Conservation (phyloP, 1,140 invertebrate species). For the Aradophagus sp. region DNA sequence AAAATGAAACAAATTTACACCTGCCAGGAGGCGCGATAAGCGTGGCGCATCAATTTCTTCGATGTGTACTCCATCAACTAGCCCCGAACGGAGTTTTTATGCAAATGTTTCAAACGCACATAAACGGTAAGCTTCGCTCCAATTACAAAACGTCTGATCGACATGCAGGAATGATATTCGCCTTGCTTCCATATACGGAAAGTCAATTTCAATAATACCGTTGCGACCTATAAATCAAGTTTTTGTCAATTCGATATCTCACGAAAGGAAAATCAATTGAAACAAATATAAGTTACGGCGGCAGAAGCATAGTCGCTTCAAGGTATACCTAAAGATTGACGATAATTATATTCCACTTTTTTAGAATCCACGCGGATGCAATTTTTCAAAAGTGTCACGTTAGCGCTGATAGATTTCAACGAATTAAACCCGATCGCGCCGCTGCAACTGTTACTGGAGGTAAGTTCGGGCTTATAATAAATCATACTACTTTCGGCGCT, state of each 20-base stretch:
- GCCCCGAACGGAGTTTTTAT: constrained; percentile 96
- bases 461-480: constrained; percentile 63
- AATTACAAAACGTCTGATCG: constrained; percentile 23
- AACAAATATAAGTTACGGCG: constrained; percentile 9
- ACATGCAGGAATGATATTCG: too few species aligned
- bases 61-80: constrained; percentile 96
- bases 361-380: constrained; percentile 80
- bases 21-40: constrained; percentile 92
- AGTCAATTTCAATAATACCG: constrained; percentile 9
- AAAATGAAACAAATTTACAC: constrained; percentile 90
- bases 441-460: constrained; percentile 92
- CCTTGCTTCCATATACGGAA: too few species aligned
- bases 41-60: constrained; percentile 96
- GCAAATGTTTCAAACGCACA: constrained; percentile 94
- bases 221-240: constrained; percentile 1
- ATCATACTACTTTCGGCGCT: constrained; percentile 24
- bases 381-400: constrained; percentile 95
- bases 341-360: constrained; percentile 26
- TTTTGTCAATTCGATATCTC: constrained; percentile 1
- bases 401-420: constrained; percentile 95
- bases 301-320: too few species aligned
- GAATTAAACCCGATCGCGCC: constrained; percentile 96
- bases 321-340: too few species aligned
- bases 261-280: constrained; percentile 5
- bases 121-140: constrained; percentile 78